A percentile compares a stretch with the other conserved stretches of the same genome.
phyloP scores from a whole-genome alignment of 2,113 vertebrate genomes.

The Sceloporus tristichus region DNA sequence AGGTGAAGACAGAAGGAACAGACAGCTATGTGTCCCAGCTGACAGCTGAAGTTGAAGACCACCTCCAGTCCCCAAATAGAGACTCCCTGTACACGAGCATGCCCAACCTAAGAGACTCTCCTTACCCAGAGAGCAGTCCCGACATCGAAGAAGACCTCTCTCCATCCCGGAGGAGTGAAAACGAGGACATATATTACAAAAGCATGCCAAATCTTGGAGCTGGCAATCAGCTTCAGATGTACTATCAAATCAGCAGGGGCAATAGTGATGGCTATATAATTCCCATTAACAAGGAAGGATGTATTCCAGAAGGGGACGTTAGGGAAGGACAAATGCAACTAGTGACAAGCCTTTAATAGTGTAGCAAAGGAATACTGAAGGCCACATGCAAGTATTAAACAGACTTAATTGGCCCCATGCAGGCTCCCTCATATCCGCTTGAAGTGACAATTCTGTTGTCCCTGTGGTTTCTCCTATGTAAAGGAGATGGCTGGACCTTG shows the following conservation, averaged over 20 bases:
- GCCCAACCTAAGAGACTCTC: constrained; percentile 99
- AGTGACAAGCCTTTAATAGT: constrained; percentile 96
- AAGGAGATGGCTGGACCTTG: constrained; percentile 80
- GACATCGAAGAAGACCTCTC: constrained; percentile 93
- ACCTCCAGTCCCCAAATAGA: constrained; percentile 95
- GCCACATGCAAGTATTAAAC: constrained; percentile 76
- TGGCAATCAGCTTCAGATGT: constrained; percentile 93
- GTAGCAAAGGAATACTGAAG: constrained; percentile 81
- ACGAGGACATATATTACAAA: constrained; percentile 98
- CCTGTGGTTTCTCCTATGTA: constrained; percentile 80
- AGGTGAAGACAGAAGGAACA: constrained; percentile 88
- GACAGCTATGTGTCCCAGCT: constrained; percentile 91
- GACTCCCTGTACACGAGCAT: constrained; percentile 99
- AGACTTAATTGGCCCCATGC: constrained; percentile 69
- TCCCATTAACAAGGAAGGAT: constrained; percentile 94
- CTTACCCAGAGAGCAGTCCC: constrained; percentile 91
- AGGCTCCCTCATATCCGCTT: constrained; percentile 72
- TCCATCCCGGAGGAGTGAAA: constrained; percentile 92
- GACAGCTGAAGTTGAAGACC: constrained; percentile 87
- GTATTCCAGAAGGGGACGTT: constrained; percentile 94
- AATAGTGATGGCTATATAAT: constrained; percentile 97
- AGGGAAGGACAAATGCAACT: constrained; percentile 99
- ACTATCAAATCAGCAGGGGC: constrained; percentile 96
- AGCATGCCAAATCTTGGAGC: constrained; percentile 98
- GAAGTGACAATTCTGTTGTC: constrained; percentile 75